phyloP scores from a whole-genome alignment of 2,797 vertebrate species.

The Scarus forsteni region DNA sequence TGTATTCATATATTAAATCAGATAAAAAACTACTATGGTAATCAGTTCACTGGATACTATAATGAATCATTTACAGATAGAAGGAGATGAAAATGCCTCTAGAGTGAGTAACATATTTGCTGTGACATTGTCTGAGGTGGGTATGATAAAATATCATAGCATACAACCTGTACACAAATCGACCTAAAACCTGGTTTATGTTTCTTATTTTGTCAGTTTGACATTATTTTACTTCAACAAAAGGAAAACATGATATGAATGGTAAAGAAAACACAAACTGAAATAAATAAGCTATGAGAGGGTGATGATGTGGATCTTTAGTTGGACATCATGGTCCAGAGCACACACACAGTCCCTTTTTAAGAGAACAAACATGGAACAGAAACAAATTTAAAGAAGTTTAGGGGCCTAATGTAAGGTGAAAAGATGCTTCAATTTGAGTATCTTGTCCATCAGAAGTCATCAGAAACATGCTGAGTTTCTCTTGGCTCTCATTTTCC shows the following conservation, averaged over 20 bases:
- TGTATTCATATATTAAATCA: conserved; percentile 13
- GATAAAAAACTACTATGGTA: not conserved
- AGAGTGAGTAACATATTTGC: not conserved
- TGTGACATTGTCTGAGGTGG: not conserved
- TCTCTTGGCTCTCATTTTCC: not conserved
- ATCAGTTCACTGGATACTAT: not conserved
- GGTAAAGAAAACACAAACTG: too few relatives aligned
- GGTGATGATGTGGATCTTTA: too few relatives aligned
- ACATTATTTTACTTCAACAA: too few relatives aligned
- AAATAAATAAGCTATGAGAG: too few relatives aligned
- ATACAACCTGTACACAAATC: not conserved
- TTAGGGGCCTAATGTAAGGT: not conserved
- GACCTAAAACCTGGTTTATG: too few relatives aligned
- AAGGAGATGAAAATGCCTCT: not conserved
- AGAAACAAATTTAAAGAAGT: not conserved
- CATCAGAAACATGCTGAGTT: not conserved
- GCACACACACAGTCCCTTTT: not conserved
- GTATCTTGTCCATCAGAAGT: not conserved
- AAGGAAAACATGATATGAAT: too few relatives aligned
- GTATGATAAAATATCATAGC: not conserved
- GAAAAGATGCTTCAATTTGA: not conserved
- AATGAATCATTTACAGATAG: conserved; percentile 8
- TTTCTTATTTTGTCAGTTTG: not conserved
- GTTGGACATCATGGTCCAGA: too few relatives aligned
- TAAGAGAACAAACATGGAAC: not conserved